Evolutionary conservation across 92 coral and sea anemone genomes (phyloP).

Genomic region (Porites divaricata): DNA sequence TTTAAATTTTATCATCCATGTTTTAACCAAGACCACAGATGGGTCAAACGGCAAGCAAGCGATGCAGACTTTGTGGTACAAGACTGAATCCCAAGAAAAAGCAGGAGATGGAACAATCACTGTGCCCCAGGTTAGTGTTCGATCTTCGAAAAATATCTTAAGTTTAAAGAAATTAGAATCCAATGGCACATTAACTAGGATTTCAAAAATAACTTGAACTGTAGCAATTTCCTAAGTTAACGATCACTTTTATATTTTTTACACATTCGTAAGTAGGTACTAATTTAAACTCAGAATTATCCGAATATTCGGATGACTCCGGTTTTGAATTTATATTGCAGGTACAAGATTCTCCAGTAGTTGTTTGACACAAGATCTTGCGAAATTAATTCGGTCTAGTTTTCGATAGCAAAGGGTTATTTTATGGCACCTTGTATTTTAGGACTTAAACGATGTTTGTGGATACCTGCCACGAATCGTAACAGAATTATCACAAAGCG

Average conservation of each 20-base stretch:
- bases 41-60: constrained; percentile 79
- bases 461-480: too few species aligned
- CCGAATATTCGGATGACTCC: too few species aligned
- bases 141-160: neutral
- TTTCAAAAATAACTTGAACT: neutral
- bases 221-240: too few species aligned
- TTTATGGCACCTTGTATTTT: too few species aligned
- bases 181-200: neutral
- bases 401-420: too few species aligned
- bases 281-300: too few species aligned
- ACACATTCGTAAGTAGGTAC: neutral
- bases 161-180: neutral
- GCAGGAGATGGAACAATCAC: constrained; percentile 73
- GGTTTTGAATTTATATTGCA: neutral
- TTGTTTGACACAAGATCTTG: neutral
- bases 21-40: constrained; percentile 22
- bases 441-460: too few species aligned
- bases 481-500: too few species aligned
- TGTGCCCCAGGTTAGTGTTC: constrained; percentile 72
- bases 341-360: neutral
- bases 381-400: neutral
- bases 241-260: too few species aligned
- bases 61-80: constrained; percentile 82
- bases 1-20: neutral
- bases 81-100: constrained; percentile 83